Conservation (phyloP, 2,888 invertebrate genomes). For the Hydrotaea diabolus region DNA sequence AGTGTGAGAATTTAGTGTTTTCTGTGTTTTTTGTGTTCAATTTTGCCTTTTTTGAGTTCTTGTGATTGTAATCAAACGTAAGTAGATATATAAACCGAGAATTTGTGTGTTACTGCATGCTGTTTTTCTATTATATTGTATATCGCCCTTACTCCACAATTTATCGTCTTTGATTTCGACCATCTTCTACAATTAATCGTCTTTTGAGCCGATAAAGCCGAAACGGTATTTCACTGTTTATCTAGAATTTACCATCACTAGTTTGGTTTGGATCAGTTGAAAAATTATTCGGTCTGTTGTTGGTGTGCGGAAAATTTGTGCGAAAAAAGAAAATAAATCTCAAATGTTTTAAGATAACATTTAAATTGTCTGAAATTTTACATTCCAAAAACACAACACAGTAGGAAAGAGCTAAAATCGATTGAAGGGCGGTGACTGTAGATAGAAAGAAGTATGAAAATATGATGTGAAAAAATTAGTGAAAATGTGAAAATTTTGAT, state of each 20-base stretch:
- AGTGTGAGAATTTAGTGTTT: too few relatives aligned
- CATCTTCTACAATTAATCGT: too few relatives aligned
- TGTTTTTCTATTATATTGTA: too few relatives aligned
- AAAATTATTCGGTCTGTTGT: background rate
- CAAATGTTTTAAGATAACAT: background rate
- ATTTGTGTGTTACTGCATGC: too few relatives aligned
- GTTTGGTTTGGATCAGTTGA: conserved; percentile 17
- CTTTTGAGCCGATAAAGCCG: too few relatives aligned
- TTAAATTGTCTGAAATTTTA: background rate
- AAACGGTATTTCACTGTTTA: too few relatives aligned
- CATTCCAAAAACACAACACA: conserved; percentile 1
- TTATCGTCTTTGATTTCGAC: too few relatives aligned
- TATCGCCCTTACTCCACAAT: too few relatives aligned
- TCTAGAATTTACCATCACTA: conserved; percentile 23
- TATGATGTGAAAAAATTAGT: background rate
- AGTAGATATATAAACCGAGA: too few relatives aligned
- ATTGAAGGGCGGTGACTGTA: background rate
- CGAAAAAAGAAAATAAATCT: background rate
- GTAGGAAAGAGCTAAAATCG: background rate
- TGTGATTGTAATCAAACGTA: too few relatives aligned
- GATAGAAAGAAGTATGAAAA: background rate
- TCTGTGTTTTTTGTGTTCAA: too few relatives aligned
- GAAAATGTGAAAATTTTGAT: background rate
- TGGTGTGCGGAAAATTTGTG: background rate
- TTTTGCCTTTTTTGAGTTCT: too few relatives aligned